Conservation (phyloP, 92 coral and sea anemone species). For the Plumapathes pennacea region DNA sequence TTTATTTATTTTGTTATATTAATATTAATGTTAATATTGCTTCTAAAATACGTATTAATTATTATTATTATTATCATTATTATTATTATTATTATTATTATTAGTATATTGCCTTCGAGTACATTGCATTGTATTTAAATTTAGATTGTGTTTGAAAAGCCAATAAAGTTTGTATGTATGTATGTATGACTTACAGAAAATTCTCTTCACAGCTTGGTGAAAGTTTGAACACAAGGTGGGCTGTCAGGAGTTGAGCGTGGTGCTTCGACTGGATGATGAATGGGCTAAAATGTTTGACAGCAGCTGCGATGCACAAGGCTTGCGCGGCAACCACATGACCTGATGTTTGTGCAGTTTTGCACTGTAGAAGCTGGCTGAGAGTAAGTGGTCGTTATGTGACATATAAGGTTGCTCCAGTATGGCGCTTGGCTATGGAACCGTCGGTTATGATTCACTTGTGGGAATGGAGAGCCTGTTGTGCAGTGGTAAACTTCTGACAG, state of each 20-base stretch:
- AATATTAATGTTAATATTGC: too few species aligned
- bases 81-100: too few species aligned
- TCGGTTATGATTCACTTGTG: slow-evolving; percentile 5
- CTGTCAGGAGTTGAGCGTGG: not conserved
- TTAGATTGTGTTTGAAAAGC: too few species aligned
- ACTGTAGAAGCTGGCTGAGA: slow-evolving; percentile 17
- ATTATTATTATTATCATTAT: too few species aligned
- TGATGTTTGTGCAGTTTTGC: slow-evolving; percentile 27
- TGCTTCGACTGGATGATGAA: too few species aligned
- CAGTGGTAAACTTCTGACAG: slow-evolving; percentile 1
- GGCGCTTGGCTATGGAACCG: not conserved
- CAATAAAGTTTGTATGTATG: too few species aligned
- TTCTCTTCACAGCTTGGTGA: slow-evolving; percentile 3
- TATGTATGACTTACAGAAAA: too few species aligned
- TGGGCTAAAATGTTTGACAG: too few species aligned
- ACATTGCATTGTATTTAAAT: too few species aligned
- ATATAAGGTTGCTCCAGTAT: slow-evolving; percentile 16
- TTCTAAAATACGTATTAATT: too few species aligned
- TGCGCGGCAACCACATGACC: slow-evolving; percentile 16
- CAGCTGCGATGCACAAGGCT: slow-evolving; percentile 3
- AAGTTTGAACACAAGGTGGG: slow-evolving; percentile 9
- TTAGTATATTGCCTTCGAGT: too few species aligned
- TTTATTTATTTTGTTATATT: too few species aligned
- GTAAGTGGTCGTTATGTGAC: slow-evolving; percentile 11
- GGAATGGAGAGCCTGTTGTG: slow-evolving; percentile 10